Percentiles rank a stretch among this genome's conserved stretches.
Evolutionary conservation across 1,140 invertebrate species (phyloP).

Genomic region (Drosophila cardini): DNA sequence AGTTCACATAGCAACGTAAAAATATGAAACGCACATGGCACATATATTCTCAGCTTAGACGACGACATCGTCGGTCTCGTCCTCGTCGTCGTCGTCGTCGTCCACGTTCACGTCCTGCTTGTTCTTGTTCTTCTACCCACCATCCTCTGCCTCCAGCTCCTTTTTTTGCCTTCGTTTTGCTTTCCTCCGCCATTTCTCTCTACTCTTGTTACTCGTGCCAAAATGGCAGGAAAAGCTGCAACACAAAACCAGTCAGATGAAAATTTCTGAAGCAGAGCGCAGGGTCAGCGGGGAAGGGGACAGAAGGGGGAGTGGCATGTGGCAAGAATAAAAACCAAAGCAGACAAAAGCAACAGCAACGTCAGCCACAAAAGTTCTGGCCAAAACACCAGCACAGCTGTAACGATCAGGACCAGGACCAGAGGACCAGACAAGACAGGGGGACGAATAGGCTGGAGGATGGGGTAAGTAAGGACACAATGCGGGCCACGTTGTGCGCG

Average conservation of each 20-base stretch:
- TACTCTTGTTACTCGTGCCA: constrained; percentile 18
- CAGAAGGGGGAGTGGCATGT: constrained; percentile 25
- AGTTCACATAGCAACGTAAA: constrained; percentile 69
- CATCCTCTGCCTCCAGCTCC: no score
- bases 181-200: no score
- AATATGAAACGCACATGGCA: constrained; percentile 75
- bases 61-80: constrained; percentile 25
- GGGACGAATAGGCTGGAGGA: constrained; percentile 7
- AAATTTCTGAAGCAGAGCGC: background rate
- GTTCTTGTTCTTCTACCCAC: background rate
- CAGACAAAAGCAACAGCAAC: constrained; percentile 63
- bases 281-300: background rate
- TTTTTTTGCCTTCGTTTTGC: no score
- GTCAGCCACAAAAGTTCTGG: constrained; percentile 32
- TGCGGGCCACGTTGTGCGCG: constrained; percentile 65
- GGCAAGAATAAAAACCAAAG: constrained; percentile 62
- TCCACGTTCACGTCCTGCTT: background rate
- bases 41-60: constrained; percentile 76
- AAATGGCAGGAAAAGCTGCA: constrained; percentile 50
- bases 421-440: background rate
- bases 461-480: constrained; percentile 46
- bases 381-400: constrained; percentile 62
- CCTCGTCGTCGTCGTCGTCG: background rate
- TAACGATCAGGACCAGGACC: constrained; percentile 28
- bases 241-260: constrained; percentile 43